Base-by-base conservation (phyloP, 2,888 invertebrate genomes). In the Phlogophora meticulosa region DNA sequence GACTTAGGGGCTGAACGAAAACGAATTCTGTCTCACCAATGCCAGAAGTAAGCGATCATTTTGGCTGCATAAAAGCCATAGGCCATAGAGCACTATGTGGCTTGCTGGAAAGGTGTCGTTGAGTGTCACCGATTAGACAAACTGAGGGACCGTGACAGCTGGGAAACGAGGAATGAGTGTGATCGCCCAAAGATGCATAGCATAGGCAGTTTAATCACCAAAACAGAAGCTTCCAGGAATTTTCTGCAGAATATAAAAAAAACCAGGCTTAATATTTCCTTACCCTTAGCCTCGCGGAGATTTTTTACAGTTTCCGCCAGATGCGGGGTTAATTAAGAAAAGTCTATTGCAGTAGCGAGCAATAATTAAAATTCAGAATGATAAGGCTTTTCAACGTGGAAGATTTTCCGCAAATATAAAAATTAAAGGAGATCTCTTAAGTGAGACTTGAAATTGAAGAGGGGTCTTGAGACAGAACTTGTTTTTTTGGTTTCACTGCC, bases 291-390 rank as follows among this genome's bases (percentile, higher is more conserved):
- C 24, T 28, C 10, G n/a, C 11, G 9, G 43, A 38, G 15, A 40
- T 42, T 28, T 60, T 61, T 62, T 48, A 34, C 24, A 42, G 15
- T 36, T 42, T 17, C 34, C 40, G 9, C 66, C 72, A 67, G 66
- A 42, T 72, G 62, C 24, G 40, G 7, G n/a, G n/a, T 71, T 72
- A 24, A 24, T 40, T 40, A 48, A 20, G 40, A 61, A 72, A 71
- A 48, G 13, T 46, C 32, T 15, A 34, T 66, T 72, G 24, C 40
- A 48, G 22, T 20, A 11, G 46, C 36, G 7, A 71, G 66, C n/a
- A 34, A 40, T 72, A 60, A 67, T 67, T 67, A 61, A 72, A 72
- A 67, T 61, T 60, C 34, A 13, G 43, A 59, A 61, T 59, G 13
- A 60, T 40, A 28, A 36, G 42, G 24, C n/a, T 28, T 48, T 13